These are phyloP conservation scores for Parnassius glacialis DNA, from an alignment of 2,888 invertebrate species.

Conservation along the genomic window DNA sequence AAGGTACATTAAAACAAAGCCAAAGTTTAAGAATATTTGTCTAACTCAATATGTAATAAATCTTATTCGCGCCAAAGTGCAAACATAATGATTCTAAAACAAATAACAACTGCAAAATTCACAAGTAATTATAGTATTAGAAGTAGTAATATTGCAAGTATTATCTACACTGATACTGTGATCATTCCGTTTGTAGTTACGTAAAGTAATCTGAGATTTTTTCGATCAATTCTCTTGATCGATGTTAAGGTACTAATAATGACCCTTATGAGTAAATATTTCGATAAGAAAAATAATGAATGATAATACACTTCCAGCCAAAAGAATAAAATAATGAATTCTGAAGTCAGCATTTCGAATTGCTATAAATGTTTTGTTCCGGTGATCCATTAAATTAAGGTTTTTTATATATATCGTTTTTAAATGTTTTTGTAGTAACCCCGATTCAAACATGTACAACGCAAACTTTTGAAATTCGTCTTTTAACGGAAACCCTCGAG, in stretches of 20 bases:
- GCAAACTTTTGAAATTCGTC: slow-evolving; percentile 43
- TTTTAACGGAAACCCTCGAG: slow-evolving; percentile 48
- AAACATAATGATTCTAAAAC: too few species aligned
- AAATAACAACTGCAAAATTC: too few species aligned
- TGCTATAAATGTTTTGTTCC: slow-evolving; percentile 32
- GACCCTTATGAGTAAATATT: slow-evolving; percentile 18
- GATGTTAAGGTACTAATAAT: background rate
- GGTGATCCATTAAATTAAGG: slow-evolving; percentile 26
- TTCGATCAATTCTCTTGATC: too few species aligned
- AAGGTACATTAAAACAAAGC: too few species aligned
- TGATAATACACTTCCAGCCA: slow-evolving; percentile 43
- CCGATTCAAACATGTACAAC: slow-evolving; percentile 47
- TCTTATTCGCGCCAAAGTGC: too few species aligned
- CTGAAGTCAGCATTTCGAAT: slow-evolving; percentile 41
- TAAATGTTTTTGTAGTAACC: slow-evolving; percentile 44
- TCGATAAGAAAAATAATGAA: slow-evolving; percentile 46
- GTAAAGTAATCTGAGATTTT: too few species aligned
- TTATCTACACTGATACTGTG: too few species aligned
- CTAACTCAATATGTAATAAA: too few species aligned
- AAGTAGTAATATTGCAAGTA: too few species aligned
- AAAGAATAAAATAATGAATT: slow-evolving; percentile 44
- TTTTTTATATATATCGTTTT: slow-evolving; percentile 36
- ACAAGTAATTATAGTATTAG: too few species aligned
- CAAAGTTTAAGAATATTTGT: too few species aligned
- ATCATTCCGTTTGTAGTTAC: too few species aligned